These are phyloP conservation scores for Drosophila affinis DNA, from an alignment of 2,888 invertebrate genomes.

Conservation along the genomic window DNA sequence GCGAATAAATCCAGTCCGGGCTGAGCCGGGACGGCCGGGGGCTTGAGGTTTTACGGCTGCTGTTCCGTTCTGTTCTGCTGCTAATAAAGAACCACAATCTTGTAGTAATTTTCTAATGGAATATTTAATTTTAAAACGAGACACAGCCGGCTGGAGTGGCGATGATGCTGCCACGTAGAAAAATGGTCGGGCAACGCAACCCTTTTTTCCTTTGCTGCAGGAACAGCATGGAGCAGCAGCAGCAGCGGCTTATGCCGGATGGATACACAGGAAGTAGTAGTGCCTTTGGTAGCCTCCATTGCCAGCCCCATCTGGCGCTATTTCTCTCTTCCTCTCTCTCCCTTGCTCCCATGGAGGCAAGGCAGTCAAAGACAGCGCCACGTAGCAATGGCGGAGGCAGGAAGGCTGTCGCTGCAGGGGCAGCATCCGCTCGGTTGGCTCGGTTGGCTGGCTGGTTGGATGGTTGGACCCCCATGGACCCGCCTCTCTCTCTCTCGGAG, in stretches of 20 bases:
- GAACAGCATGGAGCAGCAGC: slow-evolving; percentile 39
- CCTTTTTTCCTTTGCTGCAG: slow-evolving; percentile 56
- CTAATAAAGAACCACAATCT: slow-evolving; percentile 74
- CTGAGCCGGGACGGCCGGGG: not conserved
- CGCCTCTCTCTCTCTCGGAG: slow-evolving; percentile 27
- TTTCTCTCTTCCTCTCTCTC: slow-evolving; percentile 2
- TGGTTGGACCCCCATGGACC: slow-evolving; percentile 26
- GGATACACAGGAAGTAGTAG: slow-evolving; percentile 76
- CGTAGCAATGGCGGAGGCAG: slow-evolving; percentile 56
- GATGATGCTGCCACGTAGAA: slow-evolving; percentile 52
- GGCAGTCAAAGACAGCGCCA: slow-evolving; percentile 67
- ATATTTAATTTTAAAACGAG: slow-evolving; percentile 80
- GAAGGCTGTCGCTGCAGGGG: slow-evolving; percentile 63
- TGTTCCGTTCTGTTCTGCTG: slow-evolving; percentile 38
- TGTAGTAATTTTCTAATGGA: slow-evolving; percentile 82
- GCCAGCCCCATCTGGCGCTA: not conserved
- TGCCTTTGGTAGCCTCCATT: slow-evolving; percentile 36
- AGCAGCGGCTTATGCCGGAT: slow-evolving; percentile 71
- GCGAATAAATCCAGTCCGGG: not conserved
- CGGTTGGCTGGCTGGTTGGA: slow-evolving; percentile 16
- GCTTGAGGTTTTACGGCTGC: slow-evolving; percentile 7
- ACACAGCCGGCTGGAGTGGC: slow-evolving; percentile 52
- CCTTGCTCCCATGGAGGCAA: slow-evolving; percentile 30
- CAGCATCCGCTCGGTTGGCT: slow-evolving; percentile 53
- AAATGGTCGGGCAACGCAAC: slow-evolving; percentile 70